Base-by-base conservation (phyloP, 2,113 vertebrate species). In the Scopus umbretta region DNA sequence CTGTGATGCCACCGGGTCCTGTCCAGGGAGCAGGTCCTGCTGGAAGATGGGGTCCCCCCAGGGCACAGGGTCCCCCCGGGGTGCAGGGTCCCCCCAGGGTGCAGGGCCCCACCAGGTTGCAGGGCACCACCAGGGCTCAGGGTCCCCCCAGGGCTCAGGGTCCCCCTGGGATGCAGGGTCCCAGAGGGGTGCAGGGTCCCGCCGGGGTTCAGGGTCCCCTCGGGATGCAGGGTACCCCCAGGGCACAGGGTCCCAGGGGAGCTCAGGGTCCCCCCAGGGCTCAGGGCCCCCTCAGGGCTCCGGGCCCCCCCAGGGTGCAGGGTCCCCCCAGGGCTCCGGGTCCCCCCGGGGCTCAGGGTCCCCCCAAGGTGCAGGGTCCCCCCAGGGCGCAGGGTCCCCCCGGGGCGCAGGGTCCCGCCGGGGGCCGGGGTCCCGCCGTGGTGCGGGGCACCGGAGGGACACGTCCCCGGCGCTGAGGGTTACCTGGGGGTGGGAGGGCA, bases 201-300 rank as follows among this genome's bases (percentile, higher is more conserved):
- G 2, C 5, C 8, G 5, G 15, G 22, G 7, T 1, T 3, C 32
- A 12, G 43, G 32, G 32, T 47, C 63, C 19, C 30, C 6, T 7
- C 16, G 5, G 1, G 0, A 2, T 1, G 1, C 23, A 18, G 25
- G 36, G 34, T 13, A n/a, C n/a, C n/a, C 6, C 16, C 16, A 4
- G 1, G 0, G 3, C 1, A 0, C 23, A 18, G 25, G 36, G 34
- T 13, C 38, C 38, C n/a, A 9, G 27, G 2, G 3, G 20, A 32
- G 1, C 2, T 0, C 20, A 21, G 49, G 59, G 40, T 34, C 42
- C 42, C 42, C 6, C 11, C 6, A 14, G 10, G 42, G 42, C 42
- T 11, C 42, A 43, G 42, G 42, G 42, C 13, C n/a, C 40, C 26
- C 6, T 3, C 1, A 4, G 34, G 45, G 18, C 1, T 1, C 19